phyloP scores from a whole-genome alignment of 2,113 vertebrate genomes.

The Progne subis region DNA sequence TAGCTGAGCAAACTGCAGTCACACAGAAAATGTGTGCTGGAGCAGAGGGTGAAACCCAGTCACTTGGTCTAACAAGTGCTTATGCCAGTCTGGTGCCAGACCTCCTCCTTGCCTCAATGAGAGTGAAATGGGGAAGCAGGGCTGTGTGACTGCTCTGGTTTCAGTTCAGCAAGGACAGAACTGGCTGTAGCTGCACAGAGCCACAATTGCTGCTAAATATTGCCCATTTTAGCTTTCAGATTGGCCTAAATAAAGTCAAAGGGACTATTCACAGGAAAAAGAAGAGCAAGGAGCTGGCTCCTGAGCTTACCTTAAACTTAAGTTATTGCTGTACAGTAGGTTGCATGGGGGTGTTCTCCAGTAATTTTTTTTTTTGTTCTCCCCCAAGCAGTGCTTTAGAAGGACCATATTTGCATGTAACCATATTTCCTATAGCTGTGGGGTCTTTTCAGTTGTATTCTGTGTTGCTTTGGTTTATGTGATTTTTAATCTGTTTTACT shows the following conservation, averaged over 20 bases:
- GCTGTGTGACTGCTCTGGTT: conserved; percentile 4
- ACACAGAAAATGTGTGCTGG: background rate
- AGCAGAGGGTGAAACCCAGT: background rate
- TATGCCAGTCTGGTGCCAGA: background rate
- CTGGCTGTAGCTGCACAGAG: background rate
- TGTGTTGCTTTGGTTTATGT: background rate
- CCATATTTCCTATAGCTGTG: background rate
- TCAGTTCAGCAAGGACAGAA: background rate
- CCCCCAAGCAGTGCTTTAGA: background rate
- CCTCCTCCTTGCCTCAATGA: background rate
- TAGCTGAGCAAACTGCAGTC: background rate
- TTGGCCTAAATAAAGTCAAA: background rate
- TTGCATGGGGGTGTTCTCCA: background rate
- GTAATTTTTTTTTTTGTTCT: background rate
- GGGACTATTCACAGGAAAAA: background rate
- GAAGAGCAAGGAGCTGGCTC: background rate
- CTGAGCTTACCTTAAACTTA: background rate
- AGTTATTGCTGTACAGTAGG: background rate
- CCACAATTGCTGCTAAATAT: background rate
- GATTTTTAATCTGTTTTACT: background rate
- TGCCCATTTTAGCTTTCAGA: background rate
- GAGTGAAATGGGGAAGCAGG: conserved; percentile 8
- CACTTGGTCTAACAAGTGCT: background rate
- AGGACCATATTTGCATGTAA: background rate
- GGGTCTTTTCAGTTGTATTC: background rate